Conservation (phyloP, 2,888 invertebrate species). For the Lasioglossum malachurum region DNA sequence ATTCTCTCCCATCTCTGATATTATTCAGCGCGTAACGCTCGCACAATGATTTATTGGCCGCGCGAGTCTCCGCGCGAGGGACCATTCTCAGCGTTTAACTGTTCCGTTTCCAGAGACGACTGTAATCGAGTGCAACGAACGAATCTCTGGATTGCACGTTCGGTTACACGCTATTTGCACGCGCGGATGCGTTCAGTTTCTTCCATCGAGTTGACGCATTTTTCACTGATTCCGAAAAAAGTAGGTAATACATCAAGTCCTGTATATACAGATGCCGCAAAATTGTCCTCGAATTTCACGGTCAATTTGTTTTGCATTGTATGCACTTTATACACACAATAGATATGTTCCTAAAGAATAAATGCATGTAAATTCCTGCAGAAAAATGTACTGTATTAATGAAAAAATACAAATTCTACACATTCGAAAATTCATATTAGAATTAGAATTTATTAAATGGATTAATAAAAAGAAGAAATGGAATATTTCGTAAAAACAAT, state of each 20-base stretch:
- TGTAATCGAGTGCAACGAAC: constrained; percentile 8
- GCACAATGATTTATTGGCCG: constrained; percentile 4
- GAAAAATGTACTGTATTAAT: too few species aligned
- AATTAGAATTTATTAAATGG: too few species aligned
- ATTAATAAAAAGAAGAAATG: too few species aligned
- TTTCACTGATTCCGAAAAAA: background rate
- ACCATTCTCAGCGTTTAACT: background rate
- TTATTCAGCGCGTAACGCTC: background rate
- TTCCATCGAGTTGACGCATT: background rate
- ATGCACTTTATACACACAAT: too few species aligned
- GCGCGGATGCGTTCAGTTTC: background rate
- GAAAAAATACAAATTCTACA: too few species aligned
- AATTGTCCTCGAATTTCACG: too few species aligned
- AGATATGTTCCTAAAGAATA: too few species aligned
- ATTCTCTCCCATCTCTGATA: constrained; percentile 16
- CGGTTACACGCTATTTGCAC: background rate
- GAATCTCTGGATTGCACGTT: background rate
- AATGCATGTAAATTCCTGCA: too few species aligned
- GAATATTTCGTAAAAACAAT: too few species aligned
- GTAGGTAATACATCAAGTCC: background rate
- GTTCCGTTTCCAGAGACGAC: background rate
- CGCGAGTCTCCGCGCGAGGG: background rate
- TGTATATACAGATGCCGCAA: too few species aligned
- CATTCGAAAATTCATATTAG: too few species aligned
- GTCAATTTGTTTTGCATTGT: too few species aligned